Evolutionary conservation across 2,113 vertebrate species (phyloP).

Genomic region (Ranitomeya imitator): DNA sequence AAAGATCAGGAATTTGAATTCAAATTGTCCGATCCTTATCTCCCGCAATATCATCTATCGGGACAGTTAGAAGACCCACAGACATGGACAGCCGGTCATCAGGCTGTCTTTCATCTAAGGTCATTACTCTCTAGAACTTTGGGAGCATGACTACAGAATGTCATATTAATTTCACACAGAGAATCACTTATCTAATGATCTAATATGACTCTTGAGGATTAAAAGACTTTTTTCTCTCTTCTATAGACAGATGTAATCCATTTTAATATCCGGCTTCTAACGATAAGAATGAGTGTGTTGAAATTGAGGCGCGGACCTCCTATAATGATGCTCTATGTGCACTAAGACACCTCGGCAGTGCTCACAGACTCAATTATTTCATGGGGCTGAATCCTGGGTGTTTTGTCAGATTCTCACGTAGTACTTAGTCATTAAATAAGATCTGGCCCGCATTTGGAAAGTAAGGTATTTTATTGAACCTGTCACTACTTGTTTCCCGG

Average conservation of each 20-base stretch:
- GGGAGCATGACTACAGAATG: background rate
- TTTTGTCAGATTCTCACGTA: background rate
- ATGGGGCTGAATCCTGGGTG: background rate
- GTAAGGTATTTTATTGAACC: conserved; percentile 40
- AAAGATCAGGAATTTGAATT: no score
- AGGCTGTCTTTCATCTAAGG: no score
- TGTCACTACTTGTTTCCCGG: conserved; percentile 28
- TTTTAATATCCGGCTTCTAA: background rate
- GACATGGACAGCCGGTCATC: no score
- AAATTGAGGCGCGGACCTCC: background rate
- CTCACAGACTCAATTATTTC: conserved; percentile 2
- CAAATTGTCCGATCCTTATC: no score
- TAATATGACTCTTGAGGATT: background rate
- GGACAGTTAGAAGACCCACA: no score
- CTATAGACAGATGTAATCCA: conserved; percentile 11
- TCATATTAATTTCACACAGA: background rate
- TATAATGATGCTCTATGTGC: background rate
- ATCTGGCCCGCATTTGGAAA: conserved; percentile 36
- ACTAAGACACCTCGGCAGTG: background rate
- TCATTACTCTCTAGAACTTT: no score
- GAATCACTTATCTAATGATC: background rate
- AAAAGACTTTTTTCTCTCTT: background rate
- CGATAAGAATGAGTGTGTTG: background rate
- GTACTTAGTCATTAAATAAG: conserved; percentile 33
- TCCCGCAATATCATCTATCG: no score